Conservation (phyloP, 2,888 invertebrate species). For the Melanostoma scalare region DNA sequence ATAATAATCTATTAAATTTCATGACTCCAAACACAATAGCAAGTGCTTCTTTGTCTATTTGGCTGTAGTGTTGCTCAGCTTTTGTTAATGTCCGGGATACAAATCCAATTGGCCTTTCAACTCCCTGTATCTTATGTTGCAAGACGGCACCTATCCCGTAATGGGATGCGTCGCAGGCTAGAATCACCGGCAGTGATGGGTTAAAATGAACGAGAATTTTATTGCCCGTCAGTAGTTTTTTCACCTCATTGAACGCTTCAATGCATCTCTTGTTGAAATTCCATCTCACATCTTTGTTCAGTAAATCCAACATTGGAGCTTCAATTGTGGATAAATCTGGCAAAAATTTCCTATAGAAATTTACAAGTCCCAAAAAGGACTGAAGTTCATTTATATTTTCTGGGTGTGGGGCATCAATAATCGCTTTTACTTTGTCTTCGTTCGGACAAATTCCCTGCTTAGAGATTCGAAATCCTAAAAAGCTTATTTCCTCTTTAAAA, state of each 20-base stretch:
- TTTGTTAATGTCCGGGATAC: not conserved
- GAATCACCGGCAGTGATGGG: constrained; percentile 2
- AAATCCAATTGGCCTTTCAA: constrained; percentile 6
- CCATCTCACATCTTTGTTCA: constrained; percentile 2
- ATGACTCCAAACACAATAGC: constrained; percentile 7
- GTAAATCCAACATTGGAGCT: not conserved
- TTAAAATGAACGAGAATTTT: constrained; percentile 6
- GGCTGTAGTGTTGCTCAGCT: constrained; percentile 13
- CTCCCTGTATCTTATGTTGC: constrained; percentile 2
- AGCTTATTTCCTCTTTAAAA: constrained; percentile 1
- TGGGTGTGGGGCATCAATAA: not conserved
- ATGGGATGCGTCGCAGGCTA: constrained; percentile 3
- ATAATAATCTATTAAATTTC: constrained; percentile 15
- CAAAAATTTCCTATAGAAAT: constrained; percentile 8
- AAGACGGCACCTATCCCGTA: constrained; percentile 12
- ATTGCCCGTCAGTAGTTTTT: not conserved
- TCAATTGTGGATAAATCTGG: constrained; percentile 3
- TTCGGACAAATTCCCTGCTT: constrained; percentile 1
- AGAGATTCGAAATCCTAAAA: not conserved
- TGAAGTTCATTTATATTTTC: constrained; percentile 4
- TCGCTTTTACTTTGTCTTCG: constrained; percentile 4
- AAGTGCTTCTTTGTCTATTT: constrained; percentile 13
- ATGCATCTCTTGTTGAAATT: constrained; percentile 8
- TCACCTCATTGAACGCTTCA: constrained; percentile 10
- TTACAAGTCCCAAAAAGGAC: not conserved